Conservation (phyloP, 1,140 invertebrate species). For the Drosophila lini region DNA sequence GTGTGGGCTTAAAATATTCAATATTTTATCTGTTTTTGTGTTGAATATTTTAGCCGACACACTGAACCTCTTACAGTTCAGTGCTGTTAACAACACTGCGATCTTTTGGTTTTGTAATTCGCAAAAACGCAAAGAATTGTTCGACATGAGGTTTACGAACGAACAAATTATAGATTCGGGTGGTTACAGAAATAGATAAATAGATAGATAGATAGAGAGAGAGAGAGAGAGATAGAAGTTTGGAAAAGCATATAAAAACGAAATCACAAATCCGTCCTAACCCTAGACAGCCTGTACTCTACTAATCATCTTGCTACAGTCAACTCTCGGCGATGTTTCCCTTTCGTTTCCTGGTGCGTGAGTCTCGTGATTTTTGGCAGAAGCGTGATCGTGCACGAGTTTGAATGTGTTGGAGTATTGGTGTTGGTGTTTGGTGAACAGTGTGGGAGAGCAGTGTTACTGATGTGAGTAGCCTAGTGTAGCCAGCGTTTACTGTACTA, state of each 20-base stretch:
- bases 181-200: conserved; percentile 33
- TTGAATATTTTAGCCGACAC: conserved; percentile 73
- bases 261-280: conserved; percentile 50
- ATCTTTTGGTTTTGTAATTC: conserved; percentile 84
- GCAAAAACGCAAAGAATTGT: conserved; percentile 84
- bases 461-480: conserved; percentile 49
- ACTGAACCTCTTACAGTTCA: conserved; percentile 42
- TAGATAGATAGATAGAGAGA: conserved; percentile 36
- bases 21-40: background rate
- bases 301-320: conserved; percentile 36
- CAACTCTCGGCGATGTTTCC: conserved; percentile 34
- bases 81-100: conserved; percentile 41
- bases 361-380: conserved; percentile 44
- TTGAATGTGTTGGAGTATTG: conserved; percentile 31
- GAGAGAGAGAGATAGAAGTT: conserved; percentile 41
- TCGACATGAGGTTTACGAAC: conserved; percentile 54
- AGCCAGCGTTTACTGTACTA: conserved; percentile 49
- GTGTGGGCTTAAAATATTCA: conserved; percentile 73
- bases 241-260: conserved; percentile 66
- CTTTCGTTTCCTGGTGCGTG: conserved; percentile 43
- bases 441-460: conserved; percentile 13
- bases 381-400: conserved; percentile 49
- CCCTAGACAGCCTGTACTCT: conserved; percentile 19
- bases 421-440: conserved; percentile 6
- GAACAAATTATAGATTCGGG: conserved; percentile 52